phyloP scores from a whole-genome alignment of 1,140 invertebrate species.

The Leptopilina boulardi region DNA sequence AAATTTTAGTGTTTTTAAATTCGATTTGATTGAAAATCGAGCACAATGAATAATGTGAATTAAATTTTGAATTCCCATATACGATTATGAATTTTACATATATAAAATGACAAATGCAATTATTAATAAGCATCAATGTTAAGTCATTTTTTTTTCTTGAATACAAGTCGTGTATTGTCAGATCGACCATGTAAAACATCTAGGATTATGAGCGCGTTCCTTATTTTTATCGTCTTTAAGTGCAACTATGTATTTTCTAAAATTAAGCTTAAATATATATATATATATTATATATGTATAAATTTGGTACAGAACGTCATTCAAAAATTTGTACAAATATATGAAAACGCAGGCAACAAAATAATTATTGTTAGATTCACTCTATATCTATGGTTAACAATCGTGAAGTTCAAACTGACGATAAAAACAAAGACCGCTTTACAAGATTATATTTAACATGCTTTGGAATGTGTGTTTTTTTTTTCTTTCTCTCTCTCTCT shows the following conservation, averaged over 20 bases:
- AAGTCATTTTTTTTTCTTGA: conserved; percentile 20
- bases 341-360: conserved; percentile 10
- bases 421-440: conserved; percentile 13
- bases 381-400: neutral
- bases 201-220: conserved; percentile 31
- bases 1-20: no score
- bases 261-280: neutral
- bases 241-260: neutral
- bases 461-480: conserved; percentile 44
- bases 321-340: conserved; percentile 28
- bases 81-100: conserved; percentile 4
- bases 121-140: conserved; percentile 49
- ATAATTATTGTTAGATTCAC: conserved; percentile 9
- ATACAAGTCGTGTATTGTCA: conserved; percentile 41
- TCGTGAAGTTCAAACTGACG: neutral
- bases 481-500: conserved; percentile 30
- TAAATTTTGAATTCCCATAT: conserved; percentile 32
- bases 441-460: conserved; percentile 39
- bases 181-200: conserved; percentile 43
- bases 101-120: conserved; percentile 46
- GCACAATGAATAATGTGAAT: neutral
- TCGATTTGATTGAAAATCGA: neutral
- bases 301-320: conserved; percentile 6
- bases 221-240: conserved; percentile 7
- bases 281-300: neutral